Evolutionary conservation across 2,113 vertebrate genomes (phyloP), one percentile per base, ranked within the genome.

Genomic region (Thryonomys swinderianus): DNA sequence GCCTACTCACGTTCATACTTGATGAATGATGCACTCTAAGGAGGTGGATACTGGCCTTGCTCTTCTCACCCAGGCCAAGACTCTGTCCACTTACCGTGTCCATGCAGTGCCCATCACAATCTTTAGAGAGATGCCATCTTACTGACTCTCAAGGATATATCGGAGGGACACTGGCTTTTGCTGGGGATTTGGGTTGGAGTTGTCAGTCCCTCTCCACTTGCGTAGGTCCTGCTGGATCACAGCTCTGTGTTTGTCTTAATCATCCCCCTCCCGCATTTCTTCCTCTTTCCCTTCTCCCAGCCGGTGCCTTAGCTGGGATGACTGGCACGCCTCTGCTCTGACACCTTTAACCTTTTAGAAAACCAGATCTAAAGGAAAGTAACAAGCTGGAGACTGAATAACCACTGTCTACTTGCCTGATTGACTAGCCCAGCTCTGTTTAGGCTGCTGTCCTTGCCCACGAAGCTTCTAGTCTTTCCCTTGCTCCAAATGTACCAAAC

Each of bases 61-160:
- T 4, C 40, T 45, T 37, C 45, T 79, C 42, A 12, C 32, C 10
- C 11, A 37, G 34, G 17, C 48, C 55, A 40, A 61, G 23, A 10
- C 5, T 51, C 23, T 3, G 3, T n/a, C 27, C 5, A 66, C 79
- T 66, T 42, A 45, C 13, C 13, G 2, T 25, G 14, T 37, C 74
- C 3, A 2, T 7, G 3, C 0, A 32, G 48, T 34, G 14, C 21
- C 18, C 76, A 1, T 5, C 37, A 40, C 32, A 1, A 6, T 20
- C 53, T 93, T 69, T 32, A 76, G 40, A 45, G 73, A 32, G 73
- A 57, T 20, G 2, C 8, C 17, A n/a, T 40, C 79, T 42, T 27
- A 67, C 30, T 18, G 64, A 18, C 7, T 37, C 20, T 14, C 3
- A 34, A 34, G 25, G 4, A 14, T 73, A 0, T 5, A n/a, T 51